These are phyloP conservation scores for Ochropleura plecta DNA, from an alignment of 2,888 invertebrate species.

Conservation along the genomic window DNA sequence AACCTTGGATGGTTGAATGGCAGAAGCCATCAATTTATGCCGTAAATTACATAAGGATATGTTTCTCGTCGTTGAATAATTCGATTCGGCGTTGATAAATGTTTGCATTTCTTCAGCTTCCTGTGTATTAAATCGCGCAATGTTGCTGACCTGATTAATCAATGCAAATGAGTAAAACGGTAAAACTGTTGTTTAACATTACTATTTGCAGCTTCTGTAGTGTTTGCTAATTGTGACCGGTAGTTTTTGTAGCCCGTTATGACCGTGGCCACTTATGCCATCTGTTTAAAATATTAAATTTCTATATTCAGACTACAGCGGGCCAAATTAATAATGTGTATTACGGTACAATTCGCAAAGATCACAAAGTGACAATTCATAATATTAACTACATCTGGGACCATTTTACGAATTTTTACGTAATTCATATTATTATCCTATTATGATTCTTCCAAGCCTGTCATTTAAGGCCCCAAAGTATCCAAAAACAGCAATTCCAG, in stretches of 20 bases:
- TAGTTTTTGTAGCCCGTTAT: not conserved
- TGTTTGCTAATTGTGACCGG: constrained; percentile 7
- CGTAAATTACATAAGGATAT: constrained; percentile 39
- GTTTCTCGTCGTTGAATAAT: constrained; percentile 33
- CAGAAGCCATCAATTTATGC: constrained; percentile 51
- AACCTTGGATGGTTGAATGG: constrained; percentile 45
- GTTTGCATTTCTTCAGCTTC: constrained; percentile 31
- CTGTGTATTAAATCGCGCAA: constrained; percentile 20
- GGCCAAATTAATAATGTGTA: too few relatives aligned
- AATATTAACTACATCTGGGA: too few relatives aligned
- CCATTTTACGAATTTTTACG: too few relatives aligned
- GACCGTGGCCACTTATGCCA: not conserved
- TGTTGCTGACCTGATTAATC: constrained; percentile 32
- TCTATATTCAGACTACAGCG: not conserved
- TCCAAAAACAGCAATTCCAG: constrained; percentile 4
- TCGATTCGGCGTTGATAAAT: constrained; percentile 31
- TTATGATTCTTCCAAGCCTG: too few relatives aligned
- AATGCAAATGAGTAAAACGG: constrained; percentile 40
- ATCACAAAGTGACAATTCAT: too few relatives aligned
- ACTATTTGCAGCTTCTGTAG: constrained; percentile 28
- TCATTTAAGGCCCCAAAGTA: not conserved
- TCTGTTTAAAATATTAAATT: constrained; percentile 4
- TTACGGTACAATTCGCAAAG: too few relatives aligned
- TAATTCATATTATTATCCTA: too few relatives aligned
- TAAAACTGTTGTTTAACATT: constrained; percentile 37